Base-by-base conservation (phyloP, 1,140 invertebrate genomes). In the Procambarus clarkii region DNA sequence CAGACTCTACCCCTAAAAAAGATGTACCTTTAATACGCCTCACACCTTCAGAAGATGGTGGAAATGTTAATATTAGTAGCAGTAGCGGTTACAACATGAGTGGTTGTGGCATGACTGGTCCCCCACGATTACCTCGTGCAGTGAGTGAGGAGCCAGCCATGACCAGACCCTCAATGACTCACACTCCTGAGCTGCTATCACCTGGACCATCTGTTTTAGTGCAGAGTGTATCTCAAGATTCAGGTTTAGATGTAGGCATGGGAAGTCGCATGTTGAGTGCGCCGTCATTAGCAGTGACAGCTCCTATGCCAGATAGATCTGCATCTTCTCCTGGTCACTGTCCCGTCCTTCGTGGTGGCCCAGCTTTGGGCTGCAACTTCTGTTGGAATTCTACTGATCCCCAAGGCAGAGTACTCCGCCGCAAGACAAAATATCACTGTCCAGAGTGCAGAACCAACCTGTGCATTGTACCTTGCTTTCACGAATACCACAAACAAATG, bases 381-480 rank as follows among this genome's bases (percentile, higher is more conserved):
- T 98, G 97, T 94, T 98, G 97, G 97, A 98, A 98, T 93, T 97
- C 97, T 1, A 97, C 97, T 76, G 97, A 98, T 93, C 96, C 95
- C 64, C 96, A 97, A 94, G 97, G 97, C 44, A 94, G 97, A 77
- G 97, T 97, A 93, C 95, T 97, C 64, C 95, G 97, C 44, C 95
- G 97, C 86, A 98, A 98, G 95, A 98, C 97, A 4, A 97, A 97
- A 94, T 98, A 97, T 94, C 97, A 97, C 94, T 98, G 97, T 95
- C 97, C 97, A 2, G 97, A 98, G 94, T 98, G 97, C 94, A 96
- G 97, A 94, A 97, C 96, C 74, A 98, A 98, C 94, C 95, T 98
- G 76, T 98, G 97, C 94, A 97, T 98, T 93, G 93, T 93, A 46
- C 93, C 93, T 13, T 93, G 93, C 85, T 93, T 93, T 83, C 93